Evolutionary conservation across 2,797 vertebrate genomes (phyloP).

Genomic region (Erpetoichthys calabaricus): DNA sequence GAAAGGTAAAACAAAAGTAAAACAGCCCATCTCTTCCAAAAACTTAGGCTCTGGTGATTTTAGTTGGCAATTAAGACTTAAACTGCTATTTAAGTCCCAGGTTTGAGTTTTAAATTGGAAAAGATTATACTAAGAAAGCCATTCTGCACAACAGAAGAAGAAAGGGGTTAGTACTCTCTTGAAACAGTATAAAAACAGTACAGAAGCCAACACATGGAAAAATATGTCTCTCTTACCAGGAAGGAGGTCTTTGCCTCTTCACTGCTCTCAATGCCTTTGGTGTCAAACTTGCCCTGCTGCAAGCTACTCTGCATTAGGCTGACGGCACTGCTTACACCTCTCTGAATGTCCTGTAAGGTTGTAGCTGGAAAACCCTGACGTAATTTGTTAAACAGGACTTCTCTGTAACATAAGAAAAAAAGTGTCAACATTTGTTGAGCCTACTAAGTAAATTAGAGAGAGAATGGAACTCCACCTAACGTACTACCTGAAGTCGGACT

Average conservation of each 20-base stretch:
- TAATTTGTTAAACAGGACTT: slow-evolving; percentile 81
- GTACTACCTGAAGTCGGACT: slow-evolving; percentile 83
- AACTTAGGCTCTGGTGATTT: too few relatives aligned
- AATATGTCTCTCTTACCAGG: slow-evolving; percentile 52
- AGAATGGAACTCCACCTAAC: not conserved
- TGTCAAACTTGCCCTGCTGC: slow-evolving; percentile 94
- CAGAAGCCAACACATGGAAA: too few relatives aligned
- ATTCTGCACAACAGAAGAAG: too few relatives aligned
- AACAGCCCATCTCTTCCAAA: too few relatives aligned
- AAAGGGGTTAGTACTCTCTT: too few relatives aligned
- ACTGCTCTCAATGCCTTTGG: slow-evolving; percentile 84
- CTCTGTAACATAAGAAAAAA: slow-evolving; percentile 43
- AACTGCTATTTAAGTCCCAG: too few relatives aligned
- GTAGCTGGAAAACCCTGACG: slow-evolving; percentile 87
- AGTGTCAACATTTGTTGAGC: not conserved
- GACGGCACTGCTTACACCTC: slow-evolving; percentile 89
- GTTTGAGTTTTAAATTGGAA: too few relatives aligned
- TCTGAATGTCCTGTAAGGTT: slow-evolving; percentile 89
- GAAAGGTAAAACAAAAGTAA: too few relatives aligned
- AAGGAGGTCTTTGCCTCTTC: slow-evolving; percentile 88
- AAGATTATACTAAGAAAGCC: too few relatives aligned
- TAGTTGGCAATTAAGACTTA: too few relatives aligned
- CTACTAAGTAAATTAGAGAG: not conserved
- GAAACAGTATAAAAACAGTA: too few relatives aligned
- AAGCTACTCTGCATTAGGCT: slow-evolving; percentile 96